Evolutionary conservation across 1,140 invertebrate genomes (phyloP).

Genomic region (Drosophila obscura): DNA sequence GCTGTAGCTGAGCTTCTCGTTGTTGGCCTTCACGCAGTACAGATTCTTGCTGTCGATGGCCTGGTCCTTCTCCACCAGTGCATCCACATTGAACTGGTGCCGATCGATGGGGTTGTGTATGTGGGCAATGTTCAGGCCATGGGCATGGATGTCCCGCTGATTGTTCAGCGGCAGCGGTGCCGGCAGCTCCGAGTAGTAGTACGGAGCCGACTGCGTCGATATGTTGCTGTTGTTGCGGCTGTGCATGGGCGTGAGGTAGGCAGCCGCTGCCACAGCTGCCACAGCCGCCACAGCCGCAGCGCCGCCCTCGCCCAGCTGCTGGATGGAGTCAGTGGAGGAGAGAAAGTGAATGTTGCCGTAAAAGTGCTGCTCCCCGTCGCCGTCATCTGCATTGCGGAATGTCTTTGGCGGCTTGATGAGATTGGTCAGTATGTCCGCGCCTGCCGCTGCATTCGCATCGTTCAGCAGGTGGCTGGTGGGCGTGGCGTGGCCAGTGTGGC

Average conservation of each 20-base stretch:
- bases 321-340: slow-evolving; percentile 80
- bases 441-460: slow-evolving; percentile 46
- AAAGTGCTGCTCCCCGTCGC: slow-evolving; percentile 74
- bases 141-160: slow-evolving; percentile 86
- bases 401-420: slow-evolving; percentile 82
- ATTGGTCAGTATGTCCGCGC: slow-evolving; percentile 59
- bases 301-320: slow-evolving; percentile 48
- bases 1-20: slow-evolving; percentile 76
- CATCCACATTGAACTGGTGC: slow-evolving; percentile 84
- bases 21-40: slow-evolving; percentile 87
- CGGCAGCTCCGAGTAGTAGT: slow-evolving; percentile 92
- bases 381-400: slow-evolving; percentile 68
- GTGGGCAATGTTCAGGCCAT: slow-evolving; percentile 89
- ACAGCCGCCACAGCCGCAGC: not conserved
- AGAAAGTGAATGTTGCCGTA: slow-evolving; percentile 83
- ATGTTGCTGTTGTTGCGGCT: slow-evolving; percentile 83
- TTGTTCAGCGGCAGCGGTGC: slow-evolving; percentile 86
- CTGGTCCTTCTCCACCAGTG: slow-evolving; percentile 88
- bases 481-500: slow-evolving; percentile 26
- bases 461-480: slow-evolving; percentile 54
- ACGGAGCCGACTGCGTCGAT: slow-evolving; percentile 88
- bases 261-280: slow-evolving; percentile 23
- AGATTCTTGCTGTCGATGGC: slow-evolving; percentile 91
- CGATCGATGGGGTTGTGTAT: slow-evolving; percentile 91
- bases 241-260: slow-evolving; percentile 62